Conservation (phyloP, 1,140 invertebrate genomes). For the Grapholita molesta region DNA sequence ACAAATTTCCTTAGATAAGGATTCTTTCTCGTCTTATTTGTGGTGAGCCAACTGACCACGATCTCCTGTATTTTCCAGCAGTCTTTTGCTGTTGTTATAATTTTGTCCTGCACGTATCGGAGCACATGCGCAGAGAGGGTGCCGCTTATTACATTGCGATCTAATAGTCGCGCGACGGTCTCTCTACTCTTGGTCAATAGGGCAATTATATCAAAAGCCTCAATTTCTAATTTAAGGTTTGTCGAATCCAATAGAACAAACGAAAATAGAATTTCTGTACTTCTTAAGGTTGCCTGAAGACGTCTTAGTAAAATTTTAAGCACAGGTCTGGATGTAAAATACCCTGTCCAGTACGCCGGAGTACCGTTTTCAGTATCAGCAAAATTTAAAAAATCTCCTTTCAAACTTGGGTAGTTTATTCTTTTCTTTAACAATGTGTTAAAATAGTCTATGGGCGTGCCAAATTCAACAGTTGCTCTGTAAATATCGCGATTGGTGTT, state of each 20-base stretch:
- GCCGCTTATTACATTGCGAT: constrained; percentile 56
- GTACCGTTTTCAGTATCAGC: constrained; percentile 88
- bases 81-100: constrained; percentile 47
- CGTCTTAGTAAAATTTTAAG: constrained; percentile 91
- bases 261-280: constrained; percentile 90
- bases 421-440: constrained; percentile 79
- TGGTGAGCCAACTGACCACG: constrained; percentile 51
- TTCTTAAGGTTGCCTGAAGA: constrained; percentile 86
- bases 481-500: constrained; percentile 84
- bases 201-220: constrained; percentile 77
- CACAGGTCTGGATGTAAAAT: constrained; percentile 91
- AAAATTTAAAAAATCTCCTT: constrained; percentile 95
- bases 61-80: constrained; percentile 66
- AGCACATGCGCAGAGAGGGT: constrained; percentile 42
- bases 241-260: constrained; percentile 81
- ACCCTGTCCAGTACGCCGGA: constrained; percentile 94
- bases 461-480: constrained; percentile 87
- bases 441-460: constrained; percentile 91
- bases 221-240: constrained; percentile 40
- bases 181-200: constrained; percentile 83
- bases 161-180: constrained; percentile 73
- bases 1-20: constrained; percentile 85
- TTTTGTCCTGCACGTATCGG: constrained; percentile 48
- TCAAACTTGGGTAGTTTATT: constrained; percentile 82
- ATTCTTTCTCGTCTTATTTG: constrained; percentile 78